Conservation (phyloP, 2,888 invertebrate genomes). For the Ochropleura leucogaster region DNA sequence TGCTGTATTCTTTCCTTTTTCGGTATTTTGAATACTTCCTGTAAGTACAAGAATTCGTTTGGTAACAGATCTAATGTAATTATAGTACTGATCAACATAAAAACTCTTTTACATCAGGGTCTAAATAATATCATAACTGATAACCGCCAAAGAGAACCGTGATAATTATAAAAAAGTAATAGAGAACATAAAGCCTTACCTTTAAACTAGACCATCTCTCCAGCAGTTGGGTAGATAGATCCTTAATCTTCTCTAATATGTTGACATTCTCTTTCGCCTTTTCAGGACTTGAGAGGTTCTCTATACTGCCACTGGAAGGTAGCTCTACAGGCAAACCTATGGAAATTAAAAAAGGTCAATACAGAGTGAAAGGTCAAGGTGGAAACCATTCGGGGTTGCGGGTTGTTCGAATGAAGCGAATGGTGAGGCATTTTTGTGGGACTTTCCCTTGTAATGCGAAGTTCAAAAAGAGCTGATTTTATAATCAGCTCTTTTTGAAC, state of each 20-base stretch:
- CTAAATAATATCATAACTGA: background rate
- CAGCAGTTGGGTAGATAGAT: conserved; percentile 92
- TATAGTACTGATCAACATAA: background rate
- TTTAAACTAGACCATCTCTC: conserved; percentile 94
- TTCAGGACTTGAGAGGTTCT: conserved; percentile 72
- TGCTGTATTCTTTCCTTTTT: conserved; percentile 98
- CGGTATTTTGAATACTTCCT: conserved; percentile 96
- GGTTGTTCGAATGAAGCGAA: no score
- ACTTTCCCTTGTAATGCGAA: no score
- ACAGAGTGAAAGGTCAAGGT: background rate
- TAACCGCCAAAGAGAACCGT: no score
- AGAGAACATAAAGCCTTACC: conserved; percentile 68
- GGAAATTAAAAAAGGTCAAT: background rate
- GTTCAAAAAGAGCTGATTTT: no score
- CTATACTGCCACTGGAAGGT: conserved; percentile 73
- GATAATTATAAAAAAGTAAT: background rate
- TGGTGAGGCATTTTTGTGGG: no score
- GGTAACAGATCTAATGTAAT: background rate
- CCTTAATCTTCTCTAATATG: conserved; percentile 88
- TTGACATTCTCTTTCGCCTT: conserved; percentile 79
- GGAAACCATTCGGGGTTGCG: background rate
- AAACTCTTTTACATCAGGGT: background rate
- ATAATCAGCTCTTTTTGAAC: no score
- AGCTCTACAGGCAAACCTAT: conserved; percentile 84
- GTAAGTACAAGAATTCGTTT: conserved; percentile 46